Percentiles rank a stretch among this genome's conserved stretches.
Conservation (phyloP, 2,888 invertebrate genomes). For the Arrhopalites spinosus region DNA sequence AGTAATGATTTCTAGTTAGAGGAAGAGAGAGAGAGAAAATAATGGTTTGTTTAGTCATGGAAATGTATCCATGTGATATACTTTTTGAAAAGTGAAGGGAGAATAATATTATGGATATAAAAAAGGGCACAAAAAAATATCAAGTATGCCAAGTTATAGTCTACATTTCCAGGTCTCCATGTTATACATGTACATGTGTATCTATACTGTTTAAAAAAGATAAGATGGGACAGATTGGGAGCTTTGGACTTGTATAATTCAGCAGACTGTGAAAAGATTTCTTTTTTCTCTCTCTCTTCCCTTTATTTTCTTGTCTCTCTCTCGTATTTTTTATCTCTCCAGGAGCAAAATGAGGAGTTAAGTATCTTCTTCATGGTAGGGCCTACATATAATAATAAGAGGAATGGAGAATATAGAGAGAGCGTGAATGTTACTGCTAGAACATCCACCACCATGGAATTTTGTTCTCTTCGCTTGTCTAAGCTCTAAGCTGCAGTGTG, state of each 20-base stretch:
- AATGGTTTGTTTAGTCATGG: too few relatives aligned
- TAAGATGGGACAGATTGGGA: constrained; percentile 8
- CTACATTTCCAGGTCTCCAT: too few relatives aligned
- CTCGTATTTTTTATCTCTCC: too few relatives aligned
- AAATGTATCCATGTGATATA: too few relatives aligned
- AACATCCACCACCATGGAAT: neutral
- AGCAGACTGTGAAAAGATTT: neutral
- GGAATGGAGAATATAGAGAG: neutral
- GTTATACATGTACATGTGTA: neutral
- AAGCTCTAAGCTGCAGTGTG: constrained; percentile 19
- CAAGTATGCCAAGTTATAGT: too few relatives aligned
- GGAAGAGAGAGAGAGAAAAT: too few relatives aligned
- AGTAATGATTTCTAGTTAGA: too few relatives aligned
- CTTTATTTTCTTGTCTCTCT: neutral
- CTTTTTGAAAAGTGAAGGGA: too few relatives aligned
- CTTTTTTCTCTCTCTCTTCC: constrained; percentile 1
- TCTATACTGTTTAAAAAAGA: neutral
- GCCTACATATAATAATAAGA: neutral
- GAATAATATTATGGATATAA: too few relatives aligned
- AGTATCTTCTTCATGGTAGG: constrained; percentile 3
- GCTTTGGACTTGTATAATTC: neutral
- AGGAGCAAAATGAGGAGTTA: neutral
- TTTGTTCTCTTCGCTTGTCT: neutral
- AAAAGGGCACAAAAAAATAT: too few relatives aligned
- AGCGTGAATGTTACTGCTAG: neutral